Base-by-base conservation (phyloP, 2,888 invertebrate species). In the Agrochola litura region DNA sequence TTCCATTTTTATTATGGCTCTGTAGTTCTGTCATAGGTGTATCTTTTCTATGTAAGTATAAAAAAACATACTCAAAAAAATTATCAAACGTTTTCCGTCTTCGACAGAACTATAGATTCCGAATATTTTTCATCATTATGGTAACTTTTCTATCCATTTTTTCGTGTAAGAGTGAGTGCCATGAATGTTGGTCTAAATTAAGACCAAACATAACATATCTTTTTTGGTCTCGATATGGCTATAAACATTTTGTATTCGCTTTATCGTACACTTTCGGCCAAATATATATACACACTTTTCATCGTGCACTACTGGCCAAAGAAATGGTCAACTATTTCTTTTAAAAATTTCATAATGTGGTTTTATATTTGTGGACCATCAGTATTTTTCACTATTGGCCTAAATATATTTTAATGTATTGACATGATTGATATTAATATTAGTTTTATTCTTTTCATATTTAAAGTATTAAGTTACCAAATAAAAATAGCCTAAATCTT, bases 391-490 rank as follows among this genome's bases (percentile, higher is more conserved):
- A 68, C 72, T 77, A 58, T 61, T 86, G 88, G 88, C 88, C 88
- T 89, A 89, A 87, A 78, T 79, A 76, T 71, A 66, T 65, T 80
- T 82, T 67, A 79, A 79, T 37, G n/a, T 58, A 69, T 74, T 79
- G 79, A 87, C 76, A 52, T 76, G 43, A 80, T 80, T 87, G 80
- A 88, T 86, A 87, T 86, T 86, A 84, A 63, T n/a, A n/a, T 83
- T 75, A 80, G 74, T 82, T 81, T 72, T 83, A 77, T 81, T 77
- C 19, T 43, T 73, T 86, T 79, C 60, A 41, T 63, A 63, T 68
- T 79, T 52, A 82, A 87, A 81, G 78, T 84, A 84, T 89, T 84
- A 84, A 83, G 85, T 86, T 86, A 86, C 88, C 88, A 89, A 89
- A 87, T 83, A 86, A 83, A 75, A 84, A 83, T 86, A 84, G 79